Conservation (phyloP, 1,140 invertebrate genomes). For the Nebria ingens region DNA sequence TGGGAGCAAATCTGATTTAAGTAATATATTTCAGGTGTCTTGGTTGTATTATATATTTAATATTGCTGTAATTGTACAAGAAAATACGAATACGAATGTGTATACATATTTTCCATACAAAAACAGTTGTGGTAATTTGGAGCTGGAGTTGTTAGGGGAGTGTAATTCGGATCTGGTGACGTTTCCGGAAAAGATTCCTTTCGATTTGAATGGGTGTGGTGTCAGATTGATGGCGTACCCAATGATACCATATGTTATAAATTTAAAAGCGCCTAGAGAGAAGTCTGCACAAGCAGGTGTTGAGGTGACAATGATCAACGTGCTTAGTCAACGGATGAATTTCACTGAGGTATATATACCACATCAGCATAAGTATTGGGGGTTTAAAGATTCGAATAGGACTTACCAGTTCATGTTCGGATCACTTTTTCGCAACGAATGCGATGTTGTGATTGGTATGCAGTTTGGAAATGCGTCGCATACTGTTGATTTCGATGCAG, state of each 20-base stretch:
- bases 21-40: background rate
- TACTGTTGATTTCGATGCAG: constrained; percentile 1
- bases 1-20: background rate
- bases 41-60: background rate
- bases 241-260: background rate
- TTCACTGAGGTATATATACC: background rate
- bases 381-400: background rate
- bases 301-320: background rate
- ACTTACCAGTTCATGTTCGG: background rate
- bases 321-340: background rate
- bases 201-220: background rate
- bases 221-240: background rate
- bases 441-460: background rate
- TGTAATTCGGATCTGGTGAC: background rate
- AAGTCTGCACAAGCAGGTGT: background rate
- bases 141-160: background rate
- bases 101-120: background rate
- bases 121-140: background rate
- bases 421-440: background rate
- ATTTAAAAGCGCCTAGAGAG: background rate
- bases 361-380: background rate
- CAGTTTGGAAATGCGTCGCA: background rate
- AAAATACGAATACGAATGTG: no score
- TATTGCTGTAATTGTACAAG: no score
- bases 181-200: background rate